Evolutionary conservation across 2,113 vertebrate genomes (phyloP).

Genomic region (Elephas maximus): DNA sequence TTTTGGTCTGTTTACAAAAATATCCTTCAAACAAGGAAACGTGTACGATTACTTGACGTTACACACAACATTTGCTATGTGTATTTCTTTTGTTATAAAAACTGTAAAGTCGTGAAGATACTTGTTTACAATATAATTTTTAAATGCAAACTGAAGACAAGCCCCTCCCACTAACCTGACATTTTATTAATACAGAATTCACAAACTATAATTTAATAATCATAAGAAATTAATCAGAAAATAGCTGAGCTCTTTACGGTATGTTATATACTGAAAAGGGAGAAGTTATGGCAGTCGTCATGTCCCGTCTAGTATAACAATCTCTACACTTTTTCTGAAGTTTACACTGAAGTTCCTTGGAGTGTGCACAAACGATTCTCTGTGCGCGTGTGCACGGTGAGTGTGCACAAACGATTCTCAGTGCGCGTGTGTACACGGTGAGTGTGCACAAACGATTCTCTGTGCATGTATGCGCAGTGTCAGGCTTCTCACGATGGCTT

Average conservation of each 20-base stretch:
- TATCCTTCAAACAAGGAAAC: slow-evolving; percentile 15
- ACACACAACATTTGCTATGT: neutral
- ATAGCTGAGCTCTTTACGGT: neutral
- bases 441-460: too few species aligned
- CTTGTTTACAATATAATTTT: neutral
- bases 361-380: neutral
- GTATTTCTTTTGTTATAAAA: slow-evolving; percentile 25
- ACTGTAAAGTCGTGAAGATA: neutral
- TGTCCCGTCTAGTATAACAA: neutral
- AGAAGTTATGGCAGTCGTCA: neutral
- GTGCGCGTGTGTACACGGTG: too few species aligned
- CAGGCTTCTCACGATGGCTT: neutral
- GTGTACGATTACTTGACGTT: neutral
- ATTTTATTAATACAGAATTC: slow-evolving; percentile 43
- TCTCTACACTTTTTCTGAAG: neutral
- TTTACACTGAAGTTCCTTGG: neutral
- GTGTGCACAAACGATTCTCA: too few species aligned
- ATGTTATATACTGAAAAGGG: neutral
- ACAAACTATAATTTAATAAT: neutral
- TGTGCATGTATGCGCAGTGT: neutral
- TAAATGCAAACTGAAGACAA: slow-evolving; percentile 48
- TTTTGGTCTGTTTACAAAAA: slow-evolving; percentile 31
- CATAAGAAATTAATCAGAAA: slow-evolving; percentile 37
- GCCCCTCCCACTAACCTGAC: neutral
- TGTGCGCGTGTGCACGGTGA: neutral